Base-by-base conservation (phyloP, 2,113 vertebrate genomes). In the Callipepla californica region DNA sequence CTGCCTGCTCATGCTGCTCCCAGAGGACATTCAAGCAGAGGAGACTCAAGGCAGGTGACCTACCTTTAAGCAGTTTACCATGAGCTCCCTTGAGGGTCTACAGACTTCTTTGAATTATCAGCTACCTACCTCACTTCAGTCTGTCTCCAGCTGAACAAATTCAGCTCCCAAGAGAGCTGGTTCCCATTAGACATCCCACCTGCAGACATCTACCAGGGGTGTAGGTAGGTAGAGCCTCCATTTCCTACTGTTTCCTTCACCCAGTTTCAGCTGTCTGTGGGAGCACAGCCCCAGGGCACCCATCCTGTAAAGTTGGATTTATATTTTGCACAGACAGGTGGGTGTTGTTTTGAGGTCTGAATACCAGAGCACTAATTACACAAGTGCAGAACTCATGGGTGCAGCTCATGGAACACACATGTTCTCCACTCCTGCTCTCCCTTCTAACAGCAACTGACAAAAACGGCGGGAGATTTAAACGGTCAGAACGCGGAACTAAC, bases 181-280 rank as follows among this genome's bases (percentile, higher is more conserved):
- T 16, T 87, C 50, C 48, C 5, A 0, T 38, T 9, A 62, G 63
- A 55, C 5, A 44, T 5, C 23, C 28, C 22, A 23, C 68, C 65
- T 72, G 65, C 61, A 63, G 76, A 44, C 18, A 30, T 34, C 40
- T 42, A 9, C 32, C 34, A 0, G 0, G 0, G 2, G 2, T 59
- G 78, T 25, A 13, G 38, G 36, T 20, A 16, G 42, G 36, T 18
- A 42, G 12, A 87, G 30, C 8, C 25, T 7, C 15, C 4, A 8
- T 22, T 62, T 76, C 55, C 72, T 32, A 12, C n/a, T 51, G 40
- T 40, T 40, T 47, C 51, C 65, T 82, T 65, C 57, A 25, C 22
- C 30, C 11, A 18, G 13, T 13, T 74, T 26, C 63, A 87, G 47
- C 7, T 89, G 59, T 70, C 51, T 17, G 6, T 36, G 78, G 8